phyloP scores from a whole-genome alignment of 1,140 invertebrate species.

The Calephelis nemesis region DNA sequence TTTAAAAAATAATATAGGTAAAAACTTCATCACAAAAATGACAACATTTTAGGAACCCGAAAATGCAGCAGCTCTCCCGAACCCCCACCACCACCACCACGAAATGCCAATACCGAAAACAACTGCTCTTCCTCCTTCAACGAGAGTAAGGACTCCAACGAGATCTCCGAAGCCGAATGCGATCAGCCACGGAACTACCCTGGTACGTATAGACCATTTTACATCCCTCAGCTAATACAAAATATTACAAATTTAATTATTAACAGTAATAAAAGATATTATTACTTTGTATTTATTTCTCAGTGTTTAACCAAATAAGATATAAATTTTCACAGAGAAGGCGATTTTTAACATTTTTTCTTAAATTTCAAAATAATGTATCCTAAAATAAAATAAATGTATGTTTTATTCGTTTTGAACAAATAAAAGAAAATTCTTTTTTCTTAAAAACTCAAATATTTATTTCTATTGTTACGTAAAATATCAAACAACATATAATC shows the following conservation, averaged over 20 bases:
- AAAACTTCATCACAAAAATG: too few species aligned
- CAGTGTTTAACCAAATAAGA: too few species aligned
- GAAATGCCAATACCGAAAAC: conserved; percentile 80
- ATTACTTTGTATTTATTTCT: neutral
- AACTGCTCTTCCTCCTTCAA: conserved; percentile 90
- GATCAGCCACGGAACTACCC: conserved; percentile 82
- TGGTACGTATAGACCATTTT: conserved; percentile 44
- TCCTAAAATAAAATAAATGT: too few species aligned
- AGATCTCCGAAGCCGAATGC: conserved; percentile 95
- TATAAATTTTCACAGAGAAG: too few species aligned
- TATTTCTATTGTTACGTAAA: too few species aligned
- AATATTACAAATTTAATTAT: neutral
- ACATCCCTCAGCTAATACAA: neutral
- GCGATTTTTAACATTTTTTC: too few species aligned
- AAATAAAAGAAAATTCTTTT: too few species aligned
- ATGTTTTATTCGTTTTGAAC: too few species aligned
- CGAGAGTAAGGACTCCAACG: conserved; percentile 94
- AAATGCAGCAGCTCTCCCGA: conserved; percentile 84
- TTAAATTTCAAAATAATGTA: too few species aligned
- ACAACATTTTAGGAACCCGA: conserved; percentile 42
- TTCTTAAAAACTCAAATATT: too few species aligned
- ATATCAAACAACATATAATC: too few species aligned
- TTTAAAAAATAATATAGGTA: too few species aligned
- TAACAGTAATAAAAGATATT: neutral
- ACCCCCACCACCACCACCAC: conserved; percentile 89